Evolutionary conservation across 2,113 vertebrate species (phyloP).

Genomic region (Etia nguti): DNA sequence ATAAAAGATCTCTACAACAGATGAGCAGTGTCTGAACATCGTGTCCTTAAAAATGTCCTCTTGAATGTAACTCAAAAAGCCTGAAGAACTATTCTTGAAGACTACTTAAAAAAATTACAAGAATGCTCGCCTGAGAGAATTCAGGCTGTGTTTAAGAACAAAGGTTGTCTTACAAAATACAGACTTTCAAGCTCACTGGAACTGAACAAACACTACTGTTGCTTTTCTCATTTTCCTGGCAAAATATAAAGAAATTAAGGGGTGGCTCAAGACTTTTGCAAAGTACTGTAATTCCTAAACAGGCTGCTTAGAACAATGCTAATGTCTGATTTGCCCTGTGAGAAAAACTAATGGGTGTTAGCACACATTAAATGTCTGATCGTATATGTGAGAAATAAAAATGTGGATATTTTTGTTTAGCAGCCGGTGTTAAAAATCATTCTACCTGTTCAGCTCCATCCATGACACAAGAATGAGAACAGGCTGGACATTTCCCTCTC

Average conservation of each 20-base stretch:
- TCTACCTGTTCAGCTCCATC: background rate
- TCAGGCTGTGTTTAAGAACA: background rate
- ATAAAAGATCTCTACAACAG: background rate
- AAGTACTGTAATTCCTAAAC: background rate
- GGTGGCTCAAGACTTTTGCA: background rate
- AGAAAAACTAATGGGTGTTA: background rate
- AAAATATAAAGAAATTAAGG: background rate
- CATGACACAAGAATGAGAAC: background rate
- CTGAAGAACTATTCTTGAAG: background rate
- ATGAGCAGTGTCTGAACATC: background rate
- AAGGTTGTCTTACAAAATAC: background rate
- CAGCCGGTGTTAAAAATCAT: background rate
- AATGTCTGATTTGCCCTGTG: background rate
- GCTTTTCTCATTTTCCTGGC: background rate
- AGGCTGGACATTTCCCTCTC: background rate
- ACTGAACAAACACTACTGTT: background rate
- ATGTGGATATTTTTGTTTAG: background rate
- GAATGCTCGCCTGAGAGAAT: background rate
- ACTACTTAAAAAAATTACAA: background rate
- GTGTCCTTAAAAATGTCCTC: background rate
- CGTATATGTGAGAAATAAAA: background rate
- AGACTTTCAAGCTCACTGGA: background rate
- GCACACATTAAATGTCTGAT: background rate
- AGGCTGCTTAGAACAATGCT: background rate
- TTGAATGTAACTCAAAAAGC: background rate